phyloP scores from a whole-genome alignment of 2,888 invertebrate species.

The Odontocerum albicorne region DNA sequence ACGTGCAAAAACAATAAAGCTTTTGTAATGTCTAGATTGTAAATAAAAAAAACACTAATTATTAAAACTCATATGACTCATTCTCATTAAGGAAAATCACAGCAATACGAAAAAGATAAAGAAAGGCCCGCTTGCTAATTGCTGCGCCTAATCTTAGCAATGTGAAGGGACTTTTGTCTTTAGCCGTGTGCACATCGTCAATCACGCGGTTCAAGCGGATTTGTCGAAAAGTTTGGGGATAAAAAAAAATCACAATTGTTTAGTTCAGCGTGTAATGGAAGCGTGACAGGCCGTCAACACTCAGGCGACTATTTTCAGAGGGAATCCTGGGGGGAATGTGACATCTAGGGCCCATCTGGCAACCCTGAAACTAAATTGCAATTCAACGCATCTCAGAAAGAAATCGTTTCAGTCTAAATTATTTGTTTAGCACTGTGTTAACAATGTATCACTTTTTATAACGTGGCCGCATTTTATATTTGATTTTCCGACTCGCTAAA shows the following conservation, averaged over 20 bases:
- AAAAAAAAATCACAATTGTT: conserved; percentile 28
- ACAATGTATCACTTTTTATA: no score
- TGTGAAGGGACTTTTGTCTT: background rate
- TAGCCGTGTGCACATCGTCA: no score
- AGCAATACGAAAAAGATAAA: no score
- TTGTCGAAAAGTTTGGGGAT: background rate
- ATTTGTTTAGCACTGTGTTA: no score
- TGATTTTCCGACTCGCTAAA: background rate
- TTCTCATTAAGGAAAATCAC: no score
- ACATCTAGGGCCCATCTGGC: conserved; percentile 10
- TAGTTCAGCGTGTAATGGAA: conserved; percentile 34
- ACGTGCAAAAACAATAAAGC: no score
- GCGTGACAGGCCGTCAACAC: conserved; percentile 34
- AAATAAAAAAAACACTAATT: no score
- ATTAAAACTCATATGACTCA: no score
- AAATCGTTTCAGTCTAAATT: no score
- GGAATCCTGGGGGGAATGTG: conserved; percentile 5
- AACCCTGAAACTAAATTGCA: background rate
- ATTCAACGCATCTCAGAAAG: conserved; percentile 1
- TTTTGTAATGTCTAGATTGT: no score
- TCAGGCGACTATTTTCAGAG: conserved; percentile 11
- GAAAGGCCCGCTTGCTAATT: no score
- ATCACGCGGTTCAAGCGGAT: conserved; percentile 5
- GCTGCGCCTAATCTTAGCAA: background rate
- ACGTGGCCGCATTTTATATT: background rate